Conservation (phyloP, 2,113 vertebrate genomes). For the Cacatua alba region DNA sequence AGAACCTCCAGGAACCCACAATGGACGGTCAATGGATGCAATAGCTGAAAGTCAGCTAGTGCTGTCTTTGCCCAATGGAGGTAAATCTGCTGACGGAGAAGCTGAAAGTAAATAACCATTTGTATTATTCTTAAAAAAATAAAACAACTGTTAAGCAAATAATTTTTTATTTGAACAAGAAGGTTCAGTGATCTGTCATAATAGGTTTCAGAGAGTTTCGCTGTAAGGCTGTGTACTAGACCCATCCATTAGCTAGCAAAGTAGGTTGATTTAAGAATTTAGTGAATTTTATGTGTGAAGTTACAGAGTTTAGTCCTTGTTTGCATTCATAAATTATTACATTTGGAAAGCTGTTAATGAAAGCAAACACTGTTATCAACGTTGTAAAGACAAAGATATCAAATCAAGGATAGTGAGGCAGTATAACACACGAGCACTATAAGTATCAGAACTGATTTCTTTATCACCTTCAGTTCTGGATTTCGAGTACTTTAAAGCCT, state of each 20-base stretch:
- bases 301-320: not conserved
- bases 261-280: not conserved
- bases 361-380: not conserved
- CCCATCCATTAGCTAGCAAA: not conserved
- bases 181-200: not conserved
- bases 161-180: not conserved
- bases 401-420: not conserved
- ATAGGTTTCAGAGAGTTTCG: not conserved
- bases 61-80: conserved; percentile 83
- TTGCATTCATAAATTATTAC: not conserved
- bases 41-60: conserved; percentile 79
- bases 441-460: not conserved
- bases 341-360: conserved; percentile 24
- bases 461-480: not conserved
- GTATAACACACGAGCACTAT: not conserved
- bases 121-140: conserved; percentile 33
- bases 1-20: conserved; percentile 80
- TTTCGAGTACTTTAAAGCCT: not conserved
- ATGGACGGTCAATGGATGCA: conserved; percentile 79
- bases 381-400: not conserved
- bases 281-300: not conserved
- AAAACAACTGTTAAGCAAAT: not conserved
- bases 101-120: conserved; percentile 68
- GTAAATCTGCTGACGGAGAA: conserved; percentile 72
- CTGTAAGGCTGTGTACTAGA: not conserved